phyloP scores from a whole-genome alignment of 2,888 invertebrate genomes.

The Augiades crinisus region DNA sequence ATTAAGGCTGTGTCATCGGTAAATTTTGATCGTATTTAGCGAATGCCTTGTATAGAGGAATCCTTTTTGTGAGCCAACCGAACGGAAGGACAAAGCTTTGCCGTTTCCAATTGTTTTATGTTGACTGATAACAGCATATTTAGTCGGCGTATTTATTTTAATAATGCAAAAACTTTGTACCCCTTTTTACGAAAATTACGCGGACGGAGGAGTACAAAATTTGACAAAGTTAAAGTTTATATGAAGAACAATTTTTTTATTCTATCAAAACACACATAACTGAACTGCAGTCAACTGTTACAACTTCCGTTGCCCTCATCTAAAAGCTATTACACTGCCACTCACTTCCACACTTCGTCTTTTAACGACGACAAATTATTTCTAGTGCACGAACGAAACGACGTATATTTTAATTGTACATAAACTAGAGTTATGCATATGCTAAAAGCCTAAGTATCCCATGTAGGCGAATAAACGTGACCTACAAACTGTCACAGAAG shows the following conservation, averaged over 20 bases:
- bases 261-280: too few species aligned
- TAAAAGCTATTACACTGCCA: conserved; percentile 43
- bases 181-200: too few species aligned
- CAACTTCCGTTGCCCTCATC: conserved; percentile 45
- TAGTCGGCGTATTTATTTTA: too few species aligned
- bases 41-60: too few species aligned
- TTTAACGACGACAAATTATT: conserved; percentile 45
- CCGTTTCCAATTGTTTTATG: too few species aligned
- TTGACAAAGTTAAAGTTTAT: not conserved
- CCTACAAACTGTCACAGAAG: not conserved
- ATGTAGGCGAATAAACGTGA: not conserved
- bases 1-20: too few species aligned
- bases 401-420: not conserved
- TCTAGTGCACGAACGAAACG: not conserved
- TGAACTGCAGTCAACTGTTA: conserved; percentile 46
- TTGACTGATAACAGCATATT: too few species aligned
- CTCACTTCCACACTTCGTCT: conserved; percentile 45
- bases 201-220: too few species aligned
- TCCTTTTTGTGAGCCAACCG: too few species aligned
- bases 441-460: not conserved
- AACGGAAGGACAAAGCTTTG: too few species aligned
- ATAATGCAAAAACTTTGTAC: too few species aligned
- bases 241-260: not conserved
- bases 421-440: not conserved
- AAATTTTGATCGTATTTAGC: too few species aligned